These are phyloP conservation scores for Chloroclysta siterata DNA, from an alignment of 2,888 invertebrate species.

Conservation along the genomic window DNA sequence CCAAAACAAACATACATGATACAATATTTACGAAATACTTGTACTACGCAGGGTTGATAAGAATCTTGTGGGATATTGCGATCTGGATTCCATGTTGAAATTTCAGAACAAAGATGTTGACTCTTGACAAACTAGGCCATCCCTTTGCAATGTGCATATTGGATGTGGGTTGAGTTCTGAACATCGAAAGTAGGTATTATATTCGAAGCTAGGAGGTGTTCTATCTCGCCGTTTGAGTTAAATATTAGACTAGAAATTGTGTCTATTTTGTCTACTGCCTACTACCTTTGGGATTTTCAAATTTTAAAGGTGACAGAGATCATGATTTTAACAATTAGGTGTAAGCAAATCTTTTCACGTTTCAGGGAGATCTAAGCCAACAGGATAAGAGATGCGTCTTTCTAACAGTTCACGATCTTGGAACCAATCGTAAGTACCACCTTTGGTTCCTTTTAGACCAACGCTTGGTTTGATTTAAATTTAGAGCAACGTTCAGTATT, in stretches of 20 bases:
- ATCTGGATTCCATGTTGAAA: background rate
- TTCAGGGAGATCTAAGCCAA: conserved; percentile 91
- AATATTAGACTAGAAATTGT: background rate
- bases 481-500: too few species aligned
- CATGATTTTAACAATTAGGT: too few species aligned
- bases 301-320: too few species aligned
- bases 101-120: conserved; percentile 9
- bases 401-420: conserved; percentile 95
- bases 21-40: too few species aligned
- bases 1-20: too few species aligned
- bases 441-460: background rate
- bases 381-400: conserved; percentile 93
- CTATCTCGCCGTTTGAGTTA: too few species aligned
- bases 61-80: conserved; percentile 1
- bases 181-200: background rate
- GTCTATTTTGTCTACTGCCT: too few species aligned
- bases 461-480: too few species aligned
- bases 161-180: conserved; percentile 2
- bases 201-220: too few species aligned
- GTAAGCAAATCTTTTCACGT: conserved; percentile 11
- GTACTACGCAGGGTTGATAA: background rate
- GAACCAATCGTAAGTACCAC: conserved; percentile 89
- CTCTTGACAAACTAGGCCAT: conserved; percentile 10
- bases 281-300: too few species aligned
- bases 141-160: conserved; percentile 10